Evolutionary conservation across 2,797 vertebrate species (phyloP).

Genomic region (Falco concolor): DNA sequence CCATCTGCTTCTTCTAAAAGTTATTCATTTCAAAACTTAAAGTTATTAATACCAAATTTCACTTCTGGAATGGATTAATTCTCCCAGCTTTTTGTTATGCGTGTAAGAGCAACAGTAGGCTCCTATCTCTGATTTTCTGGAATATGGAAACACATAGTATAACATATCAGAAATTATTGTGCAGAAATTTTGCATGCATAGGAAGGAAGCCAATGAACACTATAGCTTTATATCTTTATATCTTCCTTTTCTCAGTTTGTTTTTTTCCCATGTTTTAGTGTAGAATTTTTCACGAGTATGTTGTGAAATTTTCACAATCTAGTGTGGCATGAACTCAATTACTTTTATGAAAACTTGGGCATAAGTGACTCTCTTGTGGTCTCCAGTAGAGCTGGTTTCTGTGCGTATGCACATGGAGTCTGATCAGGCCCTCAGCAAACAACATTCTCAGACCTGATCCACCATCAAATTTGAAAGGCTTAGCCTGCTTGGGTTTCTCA

Average conservation of each 20-base stretch:
- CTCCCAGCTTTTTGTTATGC: neutral
- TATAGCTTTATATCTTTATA: neutral
- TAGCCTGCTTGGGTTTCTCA: neutral
- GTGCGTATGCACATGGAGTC: neutral
- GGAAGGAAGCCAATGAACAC: neutral
- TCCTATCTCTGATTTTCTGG: neutral
- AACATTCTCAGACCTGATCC: neutral
- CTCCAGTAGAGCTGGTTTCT: neutral
- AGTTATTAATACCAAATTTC: neutral
- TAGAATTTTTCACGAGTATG: neutral
- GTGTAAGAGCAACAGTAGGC: neutral
- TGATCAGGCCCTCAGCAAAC: neutral
- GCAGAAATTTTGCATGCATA: neutral
- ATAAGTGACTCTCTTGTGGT: rapidly evolving
- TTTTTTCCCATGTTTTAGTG: neutral
- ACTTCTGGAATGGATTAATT: neutral
- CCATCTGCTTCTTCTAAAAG: neutral
- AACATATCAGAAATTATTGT: neutral
- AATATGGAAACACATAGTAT: neutral
- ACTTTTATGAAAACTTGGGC: neutral
- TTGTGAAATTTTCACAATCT: neutral
- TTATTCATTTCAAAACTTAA: neutral
- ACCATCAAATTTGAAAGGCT: neutral
- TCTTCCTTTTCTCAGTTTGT: neutral
- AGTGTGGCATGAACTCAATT: neutral